Evolutionary conservation across 1,140 invertebrate genomes (phyloP), one percentile per base, ranked within the genome.

Genomic region (Calycopis cecrops): DNA sequence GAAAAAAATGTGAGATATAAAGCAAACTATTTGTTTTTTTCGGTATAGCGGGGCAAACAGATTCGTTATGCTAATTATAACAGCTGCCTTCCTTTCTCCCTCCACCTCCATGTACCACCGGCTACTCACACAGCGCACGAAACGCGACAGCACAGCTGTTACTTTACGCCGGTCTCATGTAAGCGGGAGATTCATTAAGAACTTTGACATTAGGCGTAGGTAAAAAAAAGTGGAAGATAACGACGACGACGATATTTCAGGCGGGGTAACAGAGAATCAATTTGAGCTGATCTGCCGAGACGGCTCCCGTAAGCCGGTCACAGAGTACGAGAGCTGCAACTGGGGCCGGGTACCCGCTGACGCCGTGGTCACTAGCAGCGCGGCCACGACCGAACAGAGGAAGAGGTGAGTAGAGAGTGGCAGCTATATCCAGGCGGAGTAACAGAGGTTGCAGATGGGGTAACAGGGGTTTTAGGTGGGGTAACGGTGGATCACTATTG

Each of bases 251-350:
- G 14, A 47, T 6, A 12, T 47, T 21, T 63, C 69, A 93, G 90
- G 89, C 69, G 87, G 78, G 52, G 67, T 91, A 17, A 88, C 82
- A n/a, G 91, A 91, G 34, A 90, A 93, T 28, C 87, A 92, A 16
- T 98, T 97, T 82, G 93, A 97, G 72, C 79, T 99, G 14, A 83
- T 99, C 0, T 99, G 98, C 87, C 90, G 89, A 1, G 95, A 98
- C 87, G 96, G 96, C 1, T 90, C 89, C 8, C 90, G 94, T 1
- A 89, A 83, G 35, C 73, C 92, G 0, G 80, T 98, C 1, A 90
- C 91, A 12, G 91, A 96, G 35, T 98, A 93, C 86, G 82, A 88
- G 11, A 76, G 81, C n/a, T 99, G 97, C 74, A 93, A 97, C 78
- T 96, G 97, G 93, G 97, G 97, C 6, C 78, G 82, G 50, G 92